phyloP scores from a whole-genome alignment of 2,888 invertebrate genomes.

The Eurois occulta region DNA sequence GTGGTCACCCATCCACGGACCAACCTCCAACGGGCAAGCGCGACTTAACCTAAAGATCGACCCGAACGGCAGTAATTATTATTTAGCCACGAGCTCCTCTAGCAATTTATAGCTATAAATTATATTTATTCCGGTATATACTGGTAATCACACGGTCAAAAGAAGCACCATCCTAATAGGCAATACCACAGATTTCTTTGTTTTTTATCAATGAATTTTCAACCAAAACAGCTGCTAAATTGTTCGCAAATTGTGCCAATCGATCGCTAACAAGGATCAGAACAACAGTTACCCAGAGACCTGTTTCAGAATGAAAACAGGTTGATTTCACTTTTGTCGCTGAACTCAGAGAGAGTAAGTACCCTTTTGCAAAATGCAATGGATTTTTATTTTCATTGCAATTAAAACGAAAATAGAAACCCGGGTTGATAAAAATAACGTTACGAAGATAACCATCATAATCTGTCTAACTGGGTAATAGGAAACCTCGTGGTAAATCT shows the following conservation, averaged over 20 bases:
- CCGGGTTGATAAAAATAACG: neutral
- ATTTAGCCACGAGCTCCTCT: too few relatives aligned
- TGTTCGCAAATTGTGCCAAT: neutral
- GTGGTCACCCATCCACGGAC: too few relatives aligned
- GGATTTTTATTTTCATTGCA: constrained; percentile 2
- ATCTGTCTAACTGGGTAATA: neutral
- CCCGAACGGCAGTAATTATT: too few relatives aligned
- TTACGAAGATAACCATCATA: neutral
- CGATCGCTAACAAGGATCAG: constrained; percentile 9
- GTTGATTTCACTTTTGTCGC: constrained; percentile 60
- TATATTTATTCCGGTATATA: too few relatives aligned
- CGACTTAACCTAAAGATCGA: too few relatives aligned
- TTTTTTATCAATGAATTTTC: neutral
- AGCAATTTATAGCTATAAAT: too few relatives aligned
- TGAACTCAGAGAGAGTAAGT: constrained; percentile 34
- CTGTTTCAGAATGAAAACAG: constrained; percentile 48
- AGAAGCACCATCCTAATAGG: neutral
- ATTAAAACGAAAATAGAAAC: constrained; percentile 3
- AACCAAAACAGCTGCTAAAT: neutral
- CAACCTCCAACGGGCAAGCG: too few relatives aligned
- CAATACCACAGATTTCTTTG: neutral
- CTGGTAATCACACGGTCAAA: neutral
- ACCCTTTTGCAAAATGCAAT: constrained; percentile 20
- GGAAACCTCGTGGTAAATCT: neutral
- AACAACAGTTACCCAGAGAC: constrained; percentile 35